Percentiles rank a stretch among this genome's conserved stretches.
Evolutionary conservation across 2,797 vertebrate genomes (phyloP).

Genomic region (Sandelia bainsii): DNA sequence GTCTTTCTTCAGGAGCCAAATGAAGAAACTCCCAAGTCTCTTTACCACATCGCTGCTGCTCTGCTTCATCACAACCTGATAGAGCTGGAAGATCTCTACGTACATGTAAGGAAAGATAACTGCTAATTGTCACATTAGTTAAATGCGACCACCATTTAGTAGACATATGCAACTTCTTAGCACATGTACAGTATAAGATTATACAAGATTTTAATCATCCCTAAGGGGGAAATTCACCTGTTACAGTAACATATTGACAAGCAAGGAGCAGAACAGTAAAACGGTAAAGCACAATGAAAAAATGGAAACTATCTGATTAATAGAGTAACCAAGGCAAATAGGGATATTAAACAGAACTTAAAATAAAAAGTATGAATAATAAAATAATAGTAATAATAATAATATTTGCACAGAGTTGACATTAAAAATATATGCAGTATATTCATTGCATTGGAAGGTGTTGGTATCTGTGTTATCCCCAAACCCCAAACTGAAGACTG

Average conservation of each 20-base stretch:
- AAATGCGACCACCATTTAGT: not conserved
- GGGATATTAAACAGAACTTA: too few relatives aligned
- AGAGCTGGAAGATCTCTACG: conserved; percentile 97
- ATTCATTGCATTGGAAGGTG: too few relatives aligned
- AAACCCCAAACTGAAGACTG: not conserved
- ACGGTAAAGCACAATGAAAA: too few relatives aligned
- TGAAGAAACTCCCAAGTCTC: conserved; percentile 95
- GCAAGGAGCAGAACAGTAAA: too few relatives aligned
- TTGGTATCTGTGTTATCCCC: too few relatives aligned
- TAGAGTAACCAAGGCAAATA: too few relatives aligned
- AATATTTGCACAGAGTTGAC: too few relatives aligned
- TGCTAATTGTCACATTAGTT: not conserved
- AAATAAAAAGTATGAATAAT: not conserved
- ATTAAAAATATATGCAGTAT: too few relatives aligned
- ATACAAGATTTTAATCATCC: not conserved
- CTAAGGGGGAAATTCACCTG: too few relatives aligned
- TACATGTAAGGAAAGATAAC: conserved; percentile 89
- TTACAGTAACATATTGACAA: too few relatives aligned
- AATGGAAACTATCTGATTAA: too few relatives aligned
- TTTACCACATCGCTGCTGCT: conserved; percentile 97
- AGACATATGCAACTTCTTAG: not conserved
- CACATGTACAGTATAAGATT: not conserved
- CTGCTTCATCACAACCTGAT: conserved; percentile 97
- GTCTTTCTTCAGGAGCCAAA: conserved; percentile 90
- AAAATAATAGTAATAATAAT: too few relatives aligned